phyloP scores from a whole-genome alignment of 2,797 vertebrate species.

The Pantherophis vulpinus region DNA sequence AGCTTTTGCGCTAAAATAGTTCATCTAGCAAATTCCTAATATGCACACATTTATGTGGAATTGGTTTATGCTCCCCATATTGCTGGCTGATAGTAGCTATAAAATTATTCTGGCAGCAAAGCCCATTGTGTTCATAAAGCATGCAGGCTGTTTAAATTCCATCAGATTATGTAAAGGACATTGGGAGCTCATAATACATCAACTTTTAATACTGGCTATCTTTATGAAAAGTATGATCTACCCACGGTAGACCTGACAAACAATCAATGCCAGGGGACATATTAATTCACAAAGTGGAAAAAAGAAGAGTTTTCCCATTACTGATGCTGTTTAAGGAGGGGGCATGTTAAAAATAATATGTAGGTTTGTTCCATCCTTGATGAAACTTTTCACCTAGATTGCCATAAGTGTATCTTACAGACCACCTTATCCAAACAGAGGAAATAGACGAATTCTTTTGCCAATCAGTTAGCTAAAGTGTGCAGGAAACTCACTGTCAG shows the following conservation, averaged over 20 bases:
- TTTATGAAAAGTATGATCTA: neutral
- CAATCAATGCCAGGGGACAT: neutral
- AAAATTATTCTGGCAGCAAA: neutral
- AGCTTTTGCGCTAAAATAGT: constrained; percentile 28
- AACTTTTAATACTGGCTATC: neutral
- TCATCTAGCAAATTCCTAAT: constrained; percentile 4
- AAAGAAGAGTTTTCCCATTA: neutral
- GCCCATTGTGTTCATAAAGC: constrained; percentile 11
- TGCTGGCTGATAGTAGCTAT: constrained; percentile 17
- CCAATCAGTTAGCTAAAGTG: neutral
- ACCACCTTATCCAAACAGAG: neutral
- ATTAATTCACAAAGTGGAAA: neutral
- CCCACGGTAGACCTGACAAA: neutral
- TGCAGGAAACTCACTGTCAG: neutral
- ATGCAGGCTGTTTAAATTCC: neutral
- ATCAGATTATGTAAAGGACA: constrained; percentile 21
- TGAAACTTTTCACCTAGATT: neutral
- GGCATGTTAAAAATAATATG: neutral
- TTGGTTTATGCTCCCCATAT: neutral
- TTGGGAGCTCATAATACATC: neutral
- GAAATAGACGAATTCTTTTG: neutral
- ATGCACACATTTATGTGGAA: constrained; percentile 17
- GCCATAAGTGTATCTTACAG: neutral
- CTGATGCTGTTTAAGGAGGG: neutral
- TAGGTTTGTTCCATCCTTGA: neutral